Evolutionary conservation across 1,140 invertebrate genomes (phyloP), one percentile per base, ranked within the genome.

Genomic region (Epicauta chinensis): DNA sequence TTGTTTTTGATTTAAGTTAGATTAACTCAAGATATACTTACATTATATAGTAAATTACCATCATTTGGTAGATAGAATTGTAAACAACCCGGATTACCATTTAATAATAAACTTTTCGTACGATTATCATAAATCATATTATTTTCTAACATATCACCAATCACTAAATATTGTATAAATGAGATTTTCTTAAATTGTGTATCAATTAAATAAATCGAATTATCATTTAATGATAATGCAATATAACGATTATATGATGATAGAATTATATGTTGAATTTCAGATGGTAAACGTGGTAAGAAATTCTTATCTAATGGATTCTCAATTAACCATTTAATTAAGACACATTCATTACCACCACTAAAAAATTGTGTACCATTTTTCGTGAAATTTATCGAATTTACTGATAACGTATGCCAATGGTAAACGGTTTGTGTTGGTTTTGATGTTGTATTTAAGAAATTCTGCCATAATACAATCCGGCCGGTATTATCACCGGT

Each of bases 361-460:
- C 85, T 89, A 54, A 83, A 85, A 63, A 93, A 71, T 51, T 66
- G 61, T 36, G 72, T 73, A 75, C 88, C 88, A 56, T 80, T 78
- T 47, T 72, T 65, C 31, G 86, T 83, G 64, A 90, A 91, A 3
- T 71, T 70, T 12, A 92, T 65, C 65, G 82, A 81, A 35, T 75
- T 73, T 1, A 91, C 83, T 48, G 84, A 77, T 48, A 88, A 73
- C 11, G 81, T 79, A 71, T 93, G 90, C 90, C 90, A 93, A 66
- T 92, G 89, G 61, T 81, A 81, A 13, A 80, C 70, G 9, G 77
- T 71, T 62, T 76, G 75, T 15, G 75, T 69, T 57, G 63, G 46
- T 58, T 52, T 55, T 12, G 12, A 23, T 12, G 10, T 3, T 31
- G 40, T 65, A 30, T 39, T 61, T 55, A 71, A 74, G 53, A 81